These are phyloP conservation scores for Tetramorium alpestre DNA, from an alignment of 1,140 invertebrate species.

Conservation along the genomic window DNA sequence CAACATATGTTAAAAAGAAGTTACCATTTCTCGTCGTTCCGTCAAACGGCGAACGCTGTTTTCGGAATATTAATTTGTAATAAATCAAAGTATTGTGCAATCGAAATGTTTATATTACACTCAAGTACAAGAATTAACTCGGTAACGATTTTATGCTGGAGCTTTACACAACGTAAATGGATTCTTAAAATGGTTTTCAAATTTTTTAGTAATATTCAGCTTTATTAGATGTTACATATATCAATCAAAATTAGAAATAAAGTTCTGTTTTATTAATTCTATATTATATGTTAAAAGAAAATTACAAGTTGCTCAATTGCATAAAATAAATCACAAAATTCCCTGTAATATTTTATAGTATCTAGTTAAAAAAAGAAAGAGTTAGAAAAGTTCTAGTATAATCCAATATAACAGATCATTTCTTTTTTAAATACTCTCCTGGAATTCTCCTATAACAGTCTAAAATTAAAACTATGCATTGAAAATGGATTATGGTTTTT, in stretches of 20 bases:
- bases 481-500: slow-evolving; percentile 44
- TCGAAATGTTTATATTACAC: background rate
- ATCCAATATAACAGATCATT: background rate
- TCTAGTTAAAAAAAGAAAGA: background rate
- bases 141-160: background rate
- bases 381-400: background rate
- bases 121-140: background rate
- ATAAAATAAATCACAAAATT: slow-evolving; percentile 3
- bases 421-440: background rate
- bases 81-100: background rate
- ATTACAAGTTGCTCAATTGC: background rate
- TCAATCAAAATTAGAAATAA: background rate
- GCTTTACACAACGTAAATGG: background rate
- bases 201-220: background rate
- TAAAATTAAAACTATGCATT: slow-evolving; percentile 36
- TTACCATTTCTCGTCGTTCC: slow-evolving; percentile 36
- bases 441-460: background rate
- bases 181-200: background rate
- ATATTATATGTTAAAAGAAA: background rate
- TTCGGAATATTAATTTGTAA: background rate
- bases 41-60: background rate
- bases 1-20: slow-evolving; percentile 69
- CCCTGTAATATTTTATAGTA: background rate
- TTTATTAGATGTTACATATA: background rate
- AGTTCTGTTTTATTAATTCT: background rate